Base-by-base conservation (phyloP, 2,113 vertebrate genomes). In the Anolis carolinensis region DNA sequence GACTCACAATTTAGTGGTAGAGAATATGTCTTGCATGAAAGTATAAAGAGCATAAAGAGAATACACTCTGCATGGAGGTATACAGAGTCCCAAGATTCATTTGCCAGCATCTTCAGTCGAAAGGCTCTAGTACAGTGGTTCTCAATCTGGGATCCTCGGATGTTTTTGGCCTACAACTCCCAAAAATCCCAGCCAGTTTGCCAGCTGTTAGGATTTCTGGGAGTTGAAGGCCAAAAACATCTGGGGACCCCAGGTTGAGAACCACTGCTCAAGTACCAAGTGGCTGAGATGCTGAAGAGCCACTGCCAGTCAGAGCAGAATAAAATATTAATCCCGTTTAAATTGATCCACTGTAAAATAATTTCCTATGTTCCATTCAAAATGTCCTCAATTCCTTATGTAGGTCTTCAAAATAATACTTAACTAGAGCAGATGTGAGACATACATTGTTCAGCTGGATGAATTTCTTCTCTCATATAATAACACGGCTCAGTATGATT, bases 401-500 rank as follows among this genome's bases (percentile, higher is more conserved):
- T 25, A 32, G 30, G 9, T 39, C 36, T 63, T 75, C 71, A 63
- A 72, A 89, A 86, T 0, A 86, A 27, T 0, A 30, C n/a, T 87
- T 52, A 84, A 5, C 67, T 88, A 63, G 34, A 27, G 6, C 34
- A 81, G 4, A 27, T 80, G 18, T 76, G 76, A 62, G 67, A 55
- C 48, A 32, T 0, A 48, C 2, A 18, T 0, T 5, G 6, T 23
- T 80, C 81, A 82, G 4, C 74, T 39, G n/a, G 55, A 8, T 84
- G 78, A 90, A 88, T 39, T 50, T 27, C 50, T 71, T 1, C 9
- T 23, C 44, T 87, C 83, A 87, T 3, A 21, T 13, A 77, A 18
- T 1, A 55, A 8, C 27, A 90, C 6, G 78, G 0, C 18, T 16
- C 20, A 87, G 3, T 39, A 23, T 14, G 86, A 87, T 52, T 0